Base-by-base conservation (phyloP, 2,888 invertebrate species). In the Dryococelus australis region DNA sequence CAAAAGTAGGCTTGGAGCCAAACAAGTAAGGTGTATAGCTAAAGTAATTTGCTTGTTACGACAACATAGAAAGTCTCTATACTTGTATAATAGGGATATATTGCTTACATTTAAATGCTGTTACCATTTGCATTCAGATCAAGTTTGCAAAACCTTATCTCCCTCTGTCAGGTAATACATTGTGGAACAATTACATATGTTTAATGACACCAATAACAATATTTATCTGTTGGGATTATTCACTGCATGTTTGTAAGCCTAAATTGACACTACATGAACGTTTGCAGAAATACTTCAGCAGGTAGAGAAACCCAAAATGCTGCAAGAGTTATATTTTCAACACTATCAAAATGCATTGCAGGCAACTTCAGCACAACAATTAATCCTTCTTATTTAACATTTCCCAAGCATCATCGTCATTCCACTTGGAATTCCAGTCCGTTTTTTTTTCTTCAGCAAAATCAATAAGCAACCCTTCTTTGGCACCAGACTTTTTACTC, bases 321-420 rank as follows among this genome's bases (percentile, higher is more conserved):
- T 16, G 65, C 51, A 65, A 6, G 2, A 16, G 1, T 65, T 65
- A 65, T 24, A 65, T 65, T 65, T 65, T 65, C 8, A 9, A n/a
- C 16, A 65, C 65, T 65, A 65, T n/a, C 8, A n/a, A 10, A 65
- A 65, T 65, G 65, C 65, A 65, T 65, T n/a, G 65, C n/a, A 16
- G 1, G 65, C 20, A 65, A 65, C 65, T 65, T 65, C 65, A 65
- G n/a, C 65, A 65, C 8, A 65, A 20, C 24, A 65, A 65, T 20
- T 87, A 87, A 79, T 89, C 88, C 86, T 88, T 87, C 90, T 94
- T 94, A 92, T 94, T 94, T 89, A 95, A 91, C 91, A 94, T 93
- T 90, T 94, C 93, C 95, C 95, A 95, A 83, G 94, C 93, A 91
- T 94, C 94, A 90, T 95, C 95, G 89, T 95, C 95, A 86, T 94